Conservation (phyloP, 2,888 invertebrate genomes). For the Odontothrips loti region DNA sequence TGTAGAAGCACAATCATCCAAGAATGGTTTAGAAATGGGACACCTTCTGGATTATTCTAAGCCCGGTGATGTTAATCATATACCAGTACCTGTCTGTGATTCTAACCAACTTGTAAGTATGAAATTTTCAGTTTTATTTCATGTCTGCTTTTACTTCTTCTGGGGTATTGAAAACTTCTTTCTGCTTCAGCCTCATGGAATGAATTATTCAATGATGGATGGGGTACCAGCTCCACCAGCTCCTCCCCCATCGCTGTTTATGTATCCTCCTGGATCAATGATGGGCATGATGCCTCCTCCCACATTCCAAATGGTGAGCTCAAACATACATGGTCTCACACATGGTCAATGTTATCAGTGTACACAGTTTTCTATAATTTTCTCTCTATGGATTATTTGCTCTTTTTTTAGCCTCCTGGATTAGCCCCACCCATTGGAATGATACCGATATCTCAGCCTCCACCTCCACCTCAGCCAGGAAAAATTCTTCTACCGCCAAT, state of each 20-base stretch:
- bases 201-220: slow-evolving; percentile 32
- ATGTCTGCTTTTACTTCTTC: not conserved
- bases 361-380: not conserved
- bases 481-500: slow-evolving; percentile 31
- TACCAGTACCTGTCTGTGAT: slow-evolving; percentile 19
- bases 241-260: slow-evolving; percentile 34
- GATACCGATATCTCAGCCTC: slow-evolving; percentile 41
- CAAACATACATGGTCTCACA: no score
- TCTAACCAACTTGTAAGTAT: not conserved
- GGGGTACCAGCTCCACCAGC: slow-evolving; percentile 35
- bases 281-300: not conserved
- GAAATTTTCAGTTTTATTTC: not conserved
- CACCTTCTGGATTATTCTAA: not conserved
- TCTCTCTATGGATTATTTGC: not conserved
- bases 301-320: slow-evolving; percentile 16
- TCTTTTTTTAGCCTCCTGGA: not conserved
- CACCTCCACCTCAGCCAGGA: slow-evolving; percentile 39
- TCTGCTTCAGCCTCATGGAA: not conserved
- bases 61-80: not conserved
- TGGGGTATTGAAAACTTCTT: not conserved
- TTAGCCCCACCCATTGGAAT: not conserved
- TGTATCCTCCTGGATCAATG: slow-evolving; percentile 30
- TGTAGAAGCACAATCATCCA: not conserved
- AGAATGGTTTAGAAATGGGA: not conserved
- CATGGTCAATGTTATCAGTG: not conserved